phyloP scores from a whole-genome alignment of 2,888 invertebrate species.

The Diogma glabrata region DNA sequence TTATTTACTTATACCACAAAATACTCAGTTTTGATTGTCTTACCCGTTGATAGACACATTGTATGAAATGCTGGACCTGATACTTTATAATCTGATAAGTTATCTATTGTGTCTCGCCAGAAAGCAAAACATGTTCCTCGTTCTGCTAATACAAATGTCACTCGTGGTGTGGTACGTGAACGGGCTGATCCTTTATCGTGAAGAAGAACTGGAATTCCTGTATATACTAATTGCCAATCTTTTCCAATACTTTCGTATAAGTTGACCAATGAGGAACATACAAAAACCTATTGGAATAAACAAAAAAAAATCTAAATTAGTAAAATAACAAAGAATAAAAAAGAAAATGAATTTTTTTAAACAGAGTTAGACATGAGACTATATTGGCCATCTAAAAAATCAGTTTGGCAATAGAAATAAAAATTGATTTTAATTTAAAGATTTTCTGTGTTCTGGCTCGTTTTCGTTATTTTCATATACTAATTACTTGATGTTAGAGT shows the following conservation, averaged over 20 bases:
- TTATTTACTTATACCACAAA: background rate
- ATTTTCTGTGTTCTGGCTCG: too few relatives aligned
- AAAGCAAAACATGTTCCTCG: conserved; percentile 70
- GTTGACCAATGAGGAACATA: conserved; percentile 64
- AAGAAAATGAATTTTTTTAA: too few relatives aligned
- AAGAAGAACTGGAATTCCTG: conserved; percentile 67
- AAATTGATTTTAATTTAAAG: too few relatives aligned
- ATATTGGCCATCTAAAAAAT: too few relatives aligned
- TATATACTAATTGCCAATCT: conserved; percentile 61
- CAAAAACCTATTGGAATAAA: conserved; percentile 48
- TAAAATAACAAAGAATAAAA: too few relatives aligned
- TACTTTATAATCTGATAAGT: conserved; percentile 60
- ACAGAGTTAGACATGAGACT: too few relatives aligned
- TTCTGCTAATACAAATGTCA: conserved; percentile 62
- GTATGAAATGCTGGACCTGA: conserved; percentile 68
- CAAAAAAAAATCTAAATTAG: background rate
- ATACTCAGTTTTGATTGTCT: background rate
- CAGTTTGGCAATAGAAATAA: too few relatives aligned
- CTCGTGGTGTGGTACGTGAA: conserved; percentile 51
- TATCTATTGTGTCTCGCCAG: conserved; percentile 72
- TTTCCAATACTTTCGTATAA: conserved; percentile 50
- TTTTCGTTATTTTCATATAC: too few relatives aligned
- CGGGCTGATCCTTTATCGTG: conserved; percentile 65
- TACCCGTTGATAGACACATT: conserved; percentile 52
- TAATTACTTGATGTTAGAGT: too few relatives aligned